These are phyloP conservation scores for Mesaphorura yosii DNA, from an alignment of 1,140 invertebrate species.

Conservation along the genomic window DNA sequence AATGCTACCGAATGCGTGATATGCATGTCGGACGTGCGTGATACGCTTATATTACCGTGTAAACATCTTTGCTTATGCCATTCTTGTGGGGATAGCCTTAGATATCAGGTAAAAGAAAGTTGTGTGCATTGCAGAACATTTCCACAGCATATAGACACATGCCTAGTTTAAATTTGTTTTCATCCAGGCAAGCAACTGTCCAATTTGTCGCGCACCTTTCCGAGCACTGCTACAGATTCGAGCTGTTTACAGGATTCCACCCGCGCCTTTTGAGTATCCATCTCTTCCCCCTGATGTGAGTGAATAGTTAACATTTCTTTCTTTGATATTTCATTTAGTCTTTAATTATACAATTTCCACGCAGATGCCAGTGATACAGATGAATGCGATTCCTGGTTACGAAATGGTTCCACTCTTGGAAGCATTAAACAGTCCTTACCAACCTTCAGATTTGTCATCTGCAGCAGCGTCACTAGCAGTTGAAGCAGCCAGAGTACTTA, in stretches of 20 bases:
- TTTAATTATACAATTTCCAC: slow-evolving; percentile 17
- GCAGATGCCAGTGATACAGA: slow-evolving; percentile 36
- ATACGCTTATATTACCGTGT: slow-evolving; percentile 95
- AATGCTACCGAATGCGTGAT: slow-evolving; percentile 99
- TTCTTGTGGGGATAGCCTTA: too few relatives aligned
- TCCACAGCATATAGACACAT: too few relatives aligned
- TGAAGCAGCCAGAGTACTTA: slow-evolving; percentile 21
- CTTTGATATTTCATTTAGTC: background rate
- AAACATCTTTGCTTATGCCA: slow-evolving; percentile 95
- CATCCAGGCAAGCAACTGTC: slow-evolving; percentile 93
- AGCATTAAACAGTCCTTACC: slow-evolving; percentile 87
- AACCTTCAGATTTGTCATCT: slow-evolving; percentile 44
- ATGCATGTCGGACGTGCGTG: slow-evolving; percentile 48
- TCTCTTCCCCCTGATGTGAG: slow-evolving; percentile 37
- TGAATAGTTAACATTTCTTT: background rate
- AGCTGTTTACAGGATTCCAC: slow-evolving; percentile 69
- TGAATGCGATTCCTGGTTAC: slow-evolving; percentile 83
- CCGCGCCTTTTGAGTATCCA: slow-evolving; percentile 35
- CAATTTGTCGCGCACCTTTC: slow-evolving; percentile 95
- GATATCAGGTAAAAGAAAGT: slow-evolving; percentile 63
- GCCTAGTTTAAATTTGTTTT: slow-evolving; percentile 3
- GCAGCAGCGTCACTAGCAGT: slow-evolving; percentile 30
- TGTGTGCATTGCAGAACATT: too few relatives aligned
- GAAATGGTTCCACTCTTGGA: slow-evolving; percentile 93
- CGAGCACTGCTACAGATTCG: slow-evolving; percentile 89